Evolutionary conservation across 2,113 vertebrate genomes (phyloP), one percentile per base, ranked within the genome.

Genomic region (Phrynosoma blainvillii): DNA sequence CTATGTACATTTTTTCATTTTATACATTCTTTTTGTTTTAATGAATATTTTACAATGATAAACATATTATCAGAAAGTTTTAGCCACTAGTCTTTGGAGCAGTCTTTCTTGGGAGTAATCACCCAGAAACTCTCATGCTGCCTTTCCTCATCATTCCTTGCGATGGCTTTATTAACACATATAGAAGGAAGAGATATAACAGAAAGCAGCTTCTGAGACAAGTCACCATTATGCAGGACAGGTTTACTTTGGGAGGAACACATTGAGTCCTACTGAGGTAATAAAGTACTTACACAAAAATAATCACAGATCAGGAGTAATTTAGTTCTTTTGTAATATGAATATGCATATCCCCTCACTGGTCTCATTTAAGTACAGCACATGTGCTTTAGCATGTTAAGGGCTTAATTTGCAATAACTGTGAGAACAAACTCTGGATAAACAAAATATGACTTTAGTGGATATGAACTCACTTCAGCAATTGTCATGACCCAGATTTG

Each of bases 211-310:
- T 77, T 77, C 10, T 11, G 56, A 81, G n/a, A 65, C n/a, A 81
- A 81, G 16, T 65, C 36, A 65, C 36, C 18, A 81, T 78, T 52
- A 23, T 65, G 40, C 25, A 42, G 80, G 32, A 47, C 23, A 40
- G 56, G 9, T 10, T 52, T 13, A 42, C 32, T 8, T 20, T 66
- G 59, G 79, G 59, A 82, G 30, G 16, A 27, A 6, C n/a, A 47
- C 25, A 52, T 27, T 71, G 40, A 30, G 25, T 52, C 65, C 25
- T 47, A 70, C 25, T 68, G 23, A 47, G 25, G 30, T 62, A 80
- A 80, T 54, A n/a, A 71, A 54, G 27, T 71, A 52, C 81, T 83
- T n/a, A 83, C 30, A 54, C 70, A 73, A 54, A 73, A 71, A 83
- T 66, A 73, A 42, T n/a, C 27, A 52, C 16, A 54, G 27, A 54